These are phyloP conservation scores for Drosophila lacicola DNA, from an alignment of 2,888 invertebrate genomes.

Conservation along the genomic window DNA sequence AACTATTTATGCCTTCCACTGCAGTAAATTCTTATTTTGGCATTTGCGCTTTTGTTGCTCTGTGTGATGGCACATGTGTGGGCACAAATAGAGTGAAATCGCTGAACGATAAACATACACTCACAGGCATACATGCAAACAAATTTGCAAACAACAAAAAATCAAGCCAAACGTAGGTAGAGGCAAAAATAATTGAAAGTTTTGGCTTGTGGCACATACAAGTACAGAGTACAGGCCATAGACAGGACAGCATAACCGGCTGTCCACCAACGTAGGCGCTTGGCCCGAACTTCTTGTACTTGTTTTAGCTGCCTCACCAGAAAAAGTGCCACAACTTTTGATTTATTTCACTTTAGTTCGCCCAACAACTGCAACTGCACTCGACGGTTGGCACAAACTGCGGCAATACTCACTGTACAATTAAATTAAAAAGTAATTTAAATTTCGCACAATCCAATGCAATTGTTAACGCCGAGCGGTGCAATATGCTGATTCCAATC, in stretches of 20 bases:
- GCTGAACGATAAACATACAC: slow-evolving; percentile 47
- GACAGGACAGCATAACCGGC: slow-evolving; percentile 16
- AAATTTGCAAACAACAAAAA: slow-evolving; percentile 18
- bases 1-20: slow-evolving; percentile 75
- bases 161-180: slow-evolving; percentile 42
- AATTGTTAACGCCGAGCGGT: slow-evolving; percentile 27
- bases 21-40: slow-evolving; percentile 76
- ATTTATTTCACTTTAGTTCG: slow-evolving; percentile 55
- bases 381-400: slow-evolving; percentile 8
- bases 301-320: slow-evolving; percentile 27
- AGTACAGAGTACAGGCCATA: slow-evolving; percentile 21
- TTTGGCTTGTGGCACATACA: slow-evolving; percentile 27
- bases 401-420: slow-evolving; percentile 33
- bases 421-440: slow-evolving; percentile 65
- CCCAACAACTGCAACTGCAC: slow-evolving; percentile 51
- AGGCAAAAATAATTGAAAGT: slow-evolving; percentile 57
- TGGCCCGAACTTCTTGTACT: slow-evolving; percentile 28
- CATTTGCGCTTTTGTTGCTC: slow-evolving; percentile 59
- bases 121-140: slow-evolving; percentile 8
- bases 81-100: slow-evolving; percentile 61
- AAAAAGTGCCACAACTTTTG: slow-evolving; percentile 58
- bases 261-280: slow-evolving; percentile 26
- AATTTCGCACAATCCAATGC: slow-evolving; percentile 33
- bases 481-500: slow-evolving; percentile 59
- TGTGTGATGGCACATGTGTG: slow-evolving; percentile 28